These are phyloP conservation scores for Noctua janthe DNA, from an alignment of 2,888 invertebrate species.

Conservation along the genomic window DNA sequence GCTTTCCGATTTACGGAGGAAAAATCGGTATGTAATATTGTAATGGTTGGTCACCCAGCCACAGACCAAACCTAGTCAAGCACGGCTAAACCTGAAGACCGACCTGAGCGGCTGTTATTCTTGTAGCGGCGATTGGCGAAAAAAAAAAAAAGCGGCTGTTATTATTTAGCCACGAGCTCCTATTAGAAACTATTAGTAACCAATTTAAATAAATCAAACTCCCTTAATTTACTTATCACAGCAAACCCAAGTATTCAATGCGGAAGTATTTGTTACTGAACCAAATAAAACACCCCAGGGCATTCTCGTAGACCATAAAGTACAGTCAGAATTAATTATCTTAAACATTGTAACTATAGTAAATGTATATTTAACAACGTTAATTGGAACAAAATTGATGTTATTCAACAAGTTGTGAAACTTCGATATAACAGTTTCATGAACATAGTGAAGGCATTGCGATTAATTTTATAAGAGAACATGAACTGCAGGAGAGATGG, in stretches of 20 bases:
- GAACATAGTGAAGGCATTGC: conserved; percentile 60
- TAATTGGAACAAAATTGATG: conserved; percentile 63
- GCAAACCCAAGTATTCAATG: conserved; percentile 10
- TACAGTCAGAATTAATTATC: conserved; percentile 57
- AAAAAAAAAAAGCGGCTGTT: no score
- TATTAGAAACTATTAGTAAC: neutral
- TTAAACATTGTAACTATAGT: conserved; percentile 42
- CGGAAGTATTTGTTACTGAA: conserved; percentile 19
- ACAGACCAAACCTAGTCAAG: no score
- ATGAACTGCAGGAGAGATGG: neutral
- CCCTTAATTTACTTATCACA: neutral
- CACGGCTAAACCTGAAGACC: no score
- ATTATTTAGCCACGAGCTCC: no score
- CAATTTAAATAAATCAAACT: conserved; percentile 11
- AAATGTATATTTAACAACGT: conserved; percentile 37
- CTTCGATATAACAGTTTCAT: conserved; percentile 55
- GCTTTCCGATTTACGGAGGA: no score
- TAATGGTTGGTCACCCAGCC: no score
- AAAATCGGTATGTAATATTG: no score
- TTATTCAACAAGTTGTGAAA: conserved; percentile 63
- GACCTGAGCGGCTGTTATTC: no score
- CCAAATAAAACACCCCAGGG: conserved; percentile 49
- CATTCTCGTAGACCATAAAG: conserved; percentile 39
- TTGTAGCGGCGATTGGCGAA: no score
- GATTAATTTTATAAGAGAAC: conserved; percentile 27